Evolutionary conservation across 1,140 invertebrate genomes (phyloP).

Genomic region (Oryzaephilus surinamensis): DNA sequence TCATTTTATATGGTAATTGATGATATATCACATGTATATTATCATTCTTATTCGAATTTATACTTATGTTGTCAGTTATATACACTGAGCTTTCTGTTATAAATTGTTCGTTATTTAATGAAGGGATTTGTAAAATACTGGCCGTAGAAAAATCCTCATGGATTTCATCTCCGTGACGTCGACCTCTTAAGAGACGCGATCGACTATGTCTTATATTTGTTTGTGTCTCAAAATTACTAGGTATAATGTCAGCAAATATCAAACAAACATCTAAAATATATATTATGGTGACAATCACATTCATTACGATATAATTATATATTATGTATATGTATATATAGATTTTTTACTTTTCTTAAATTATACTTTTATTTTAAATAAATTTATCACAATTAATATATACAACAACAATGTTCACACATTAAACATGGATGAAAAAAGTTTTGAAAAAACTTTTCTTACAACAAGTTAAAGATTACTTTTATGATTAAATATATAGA

Average conservation of each 20-base stretch:
- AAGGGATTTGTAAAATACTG: slow-evolving; percentile 1
- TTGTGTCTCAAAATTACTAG: too few relatives aligned
- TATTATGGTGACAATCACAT: slow-evolving; percentile 7
- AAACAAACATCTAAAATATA: slow-evolving; percentile 9
- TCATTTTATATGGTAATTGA: slow-evolving; percentile 1
- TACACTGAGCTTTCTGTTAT: slow-evolving; percentile 1
- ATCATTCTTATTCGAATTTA: too few relatives aligned
- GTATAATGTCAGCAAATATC: slow-evolving; percentile 12
- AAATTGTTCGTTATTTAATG: neutral
- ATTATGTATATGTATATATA: too few relatives aligned
- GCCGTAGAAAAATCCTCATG: slow-evolving; percentile 11
- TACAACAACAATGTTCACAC: too few relatives aligned
- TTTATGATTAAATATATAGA: too few relatives aligned
- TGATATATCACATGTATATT: too few relatives aligned
- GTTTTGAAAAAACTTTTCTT: too few relatives aligned
- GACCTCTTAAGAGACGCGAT: slow-evolving; percentile 19
- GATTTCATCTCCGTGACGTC: slow-evolving; percentile 18
- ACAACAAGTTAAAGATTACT: too few relatives aligned
- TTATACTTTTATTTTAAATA: too few relatives aligned
- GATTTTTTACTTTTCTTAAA: neutral
- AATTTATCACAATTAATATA: too few relatives aligned
- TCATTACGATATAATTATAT: neutral
- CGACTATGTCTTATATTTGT: slow-evolving; percentile 24
- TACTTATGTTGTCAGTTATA: slow-evolving; percentile 1
- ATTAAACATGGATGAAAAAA: too few relatives aligned